phyloP scores from a whole-genome alignment of 2,888 invertebrate species.

The Aleiodes alternator region DNA sequence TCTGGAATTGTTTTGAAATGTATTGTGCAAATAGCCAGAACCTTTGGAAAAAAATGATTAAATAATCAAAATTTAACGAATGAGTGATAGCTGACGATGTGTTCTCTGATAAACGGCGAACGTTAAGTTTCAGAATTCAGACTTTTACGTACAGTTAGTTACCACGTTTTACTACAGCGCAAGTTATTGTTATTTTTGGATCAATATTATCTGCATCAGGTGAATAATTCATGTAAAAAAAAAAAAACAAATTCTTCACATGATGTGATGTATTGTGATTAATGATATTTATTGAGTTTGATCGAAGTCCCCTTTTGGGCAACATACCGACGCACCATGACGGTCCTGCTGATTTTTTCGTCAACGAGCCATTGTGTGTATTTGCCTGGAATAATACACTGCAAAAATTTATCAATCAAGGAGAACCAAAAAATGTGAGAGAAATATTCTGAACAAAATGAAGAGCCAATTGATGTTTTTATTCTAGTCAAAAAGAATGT shows the following conservation, averaged over 20 bases:
- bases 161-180: slow-evolving; percentile 70
- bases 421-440: slow-evolving; percentile 20
- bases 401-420: slow-evolving; percentile 26
- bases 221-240: slow-evolving; percentile 1
- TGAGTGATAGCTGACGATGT: slow-evolving; percentile 14
- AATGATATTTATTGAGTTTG: slow-evolving; percentile 74
- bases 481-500: slow-evolving; percentile 74
- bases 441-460: neutral
- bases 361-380: slow-evolving; percentile 42
- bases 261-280: slow-evolving; percentile 55
- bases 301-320: slow-evolving; percentile 75
- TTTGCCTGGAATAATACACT: slow-evolving; percentile 8
- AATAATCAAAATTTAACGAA: neutral
- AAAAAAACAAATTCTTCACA: slow-evolving; percentile 47
- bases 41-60: neutral
- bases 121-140: slow-evolving; percentile 69
- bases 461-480: slow-evolving; percentile 65
- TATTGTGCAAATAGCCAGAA: no score
- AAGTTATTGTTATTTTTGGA: slow-evolving; percentile 71
- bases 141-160: slow-evolving; percentile 73
- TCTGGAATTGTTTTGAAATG: no score
- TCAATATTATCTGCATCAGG: slow-evolving; percentile 55
- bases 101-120: slow-evolving; percentile 59
- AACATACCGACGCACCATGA: slow-evolving; percentile 72
- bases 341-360: slow-evolving; percentile 64